Conservation (phyloP, 2,888 invertebrate genomes). For the Helicoverpa assulta region DNA sequence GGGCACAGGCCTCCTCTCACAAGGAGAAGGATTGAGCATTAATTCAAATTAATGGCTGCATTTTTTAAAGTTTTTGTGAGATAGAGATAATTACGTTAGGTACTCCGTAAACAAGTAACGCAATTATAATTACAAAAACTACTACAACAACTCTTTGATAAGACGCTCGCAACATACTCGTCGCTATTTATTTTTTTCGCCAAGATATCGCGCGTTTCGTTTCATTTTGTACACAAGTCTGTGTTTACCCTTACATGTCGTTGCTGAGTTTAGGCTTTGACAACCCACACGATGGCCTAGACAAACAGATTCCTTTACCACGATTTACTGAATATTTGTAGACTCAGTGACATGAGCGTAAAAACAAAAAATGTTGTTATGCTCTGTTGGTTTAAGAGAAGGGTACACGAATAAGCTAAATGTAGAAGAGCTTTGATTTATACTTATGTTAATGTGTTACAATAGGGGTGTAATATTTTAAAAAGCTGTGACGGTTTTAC, state of each 20-base stretch:
- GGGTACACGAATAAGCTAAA: neutral
- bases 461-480: neutral
- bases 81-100: too few species aligned
- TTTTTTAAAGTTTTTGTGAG: too few species aligned
- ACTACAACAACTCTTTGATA: neutral
- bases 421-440: neutral
- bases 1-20: too few species aligned
- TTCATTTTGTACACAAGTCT: constrained; percentile 13
- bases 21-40: too few species aligned
- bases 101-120: too few species aligned
- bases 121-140: too few species aligned
- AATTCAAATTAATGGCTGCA: too few species aligned
- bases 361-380: constrained; percentile 33
- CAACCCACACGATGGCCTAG: constrained; percentile 72
- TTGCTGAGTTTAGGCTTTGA: constrained; percentile 71
- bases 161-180: neutral
- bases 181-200: neutral
- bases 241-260: constrained; percentile 44
- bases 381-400: constrained; percentile 14
- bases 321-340: constrained; percentile 63
- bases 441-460: neutral
- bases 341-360: constrained; percentile 34
- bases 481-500: neutral
- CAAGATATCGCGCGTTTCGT: neutral
- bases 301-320: constrained; percentile 72